Percentiles rank a stretch among this genome's conserved stretches.
phyloP scores from a whole-genome alignment of 2,797 vertebrate genomes.

The Streptopelia turtur region DNA sequence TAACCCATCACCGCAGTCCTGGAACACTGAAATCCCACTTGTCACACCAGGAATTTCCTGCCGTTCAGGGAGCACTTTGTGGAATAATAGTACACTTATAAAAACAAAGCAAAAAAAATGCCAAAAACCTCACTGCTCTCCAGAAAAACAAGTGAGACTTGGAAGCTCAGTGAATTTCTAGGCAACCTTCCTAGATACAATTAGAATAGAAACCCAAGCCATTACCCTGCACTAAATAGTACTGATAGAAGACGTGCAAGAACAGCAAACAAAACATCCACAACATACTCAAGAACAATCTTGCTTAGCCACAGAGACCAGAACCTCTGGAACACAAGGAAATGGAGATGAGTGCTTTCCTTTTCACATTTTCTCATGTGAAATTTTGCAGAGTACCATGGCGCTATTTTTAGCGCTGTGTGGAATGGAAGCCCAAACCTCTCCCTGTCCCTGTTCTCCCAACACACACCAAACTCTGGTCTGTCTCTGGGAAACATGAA shows the following conservation, averaged over 20 bases:
- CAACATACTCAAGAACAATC: neutral
- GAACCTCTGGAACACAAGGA: neutral
- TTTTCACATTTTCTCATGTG: neutral
- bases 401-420: neutral
- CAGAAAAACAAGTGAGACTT: neutral
- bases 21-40: neutral
- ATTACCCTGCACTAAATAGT: neutral
- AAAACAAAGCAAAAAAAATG: neutral
- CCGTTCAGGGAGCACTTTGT: neutral
- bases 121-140: neutral
- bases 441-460: neutral
- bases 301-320: neutral
- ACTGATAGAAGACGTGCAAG: rapidly evolving
- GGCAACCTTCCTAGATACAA: neutral
- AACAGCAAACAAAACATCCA: neutral
- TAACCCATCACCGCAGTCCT: neutral
- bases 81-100: neutral
- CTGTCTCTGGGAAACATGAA: neutral
- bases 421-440: neutral
- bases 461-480: neutral
- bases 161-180: neutral
- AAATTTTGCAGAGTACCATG: neutral
- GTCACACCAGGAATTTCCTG: neutral
- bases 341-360: neutral
- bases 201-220: neutral